Evolutionary conservation across 2,888 invertebrate genomes (phyloP).

Genomic region (Netelia fuscicornis): DNA sequence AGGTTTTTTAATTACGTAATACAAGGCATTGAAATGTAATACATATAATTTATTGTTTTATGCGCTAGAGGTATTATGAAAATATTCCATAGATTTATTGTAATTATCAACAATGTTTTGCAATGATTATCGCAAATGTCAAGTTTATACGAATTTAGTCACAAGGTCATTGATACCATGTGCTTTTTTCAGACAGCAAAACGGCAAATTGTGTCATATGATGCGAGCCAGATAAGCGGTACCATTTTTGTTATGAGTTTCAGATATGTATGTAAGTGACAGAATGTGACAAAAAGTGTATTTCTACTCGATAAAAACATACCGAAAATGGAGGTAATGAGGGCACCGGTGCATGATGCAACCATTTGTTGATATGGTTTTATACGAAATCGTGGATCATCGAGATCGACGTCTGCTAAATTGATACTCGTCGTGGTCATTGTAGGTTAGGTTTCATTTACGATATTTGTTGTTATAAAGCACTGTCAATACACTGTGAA

Average conservation of each 20-base stretch:
- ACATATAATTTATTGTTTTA: no score
- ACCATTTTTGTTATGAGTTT: background rate
- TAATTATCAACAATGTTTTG: no score
- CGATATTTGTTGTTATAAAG: slow-evolving; percentile 45
- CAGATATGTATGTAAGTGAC: slow-evolving; percentile 29
- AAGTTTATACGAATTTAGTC: background rate
- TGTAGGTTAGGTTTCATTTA: slow-evolving; percentile 53
- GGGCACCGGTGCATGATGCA: slow-evolving; percentile 94
- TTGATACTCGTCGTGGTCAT: slow-evolving; percentile 56
- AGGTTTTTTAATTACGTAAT: background rate
- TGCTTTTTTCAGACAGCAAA: background rate
- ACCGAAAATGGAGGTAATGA: slow-evolving; percentile 96
- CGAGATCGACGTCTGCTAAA: slow-evolving; percentile 82
- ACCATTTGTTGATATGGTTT: slow-evolving; percentile 93
- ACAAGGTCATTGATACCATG: background rate
- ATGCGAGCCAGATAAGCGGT: background rate
- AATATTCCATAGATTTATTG: no score
- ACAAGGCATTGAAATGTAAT: no score
- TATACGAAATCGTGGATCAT: slow-evolving; percentile 92
- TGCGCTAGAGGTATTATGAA: no score
- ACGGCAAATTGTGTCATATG: background rate
- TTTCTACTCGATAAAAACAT: slow-evolving; percentile 71
- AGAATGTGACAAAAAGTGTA: slow-evolving; percentile 32
- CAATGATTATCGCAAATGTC: background rate
- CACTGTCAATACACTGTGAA: slow-evolving; percentile 21